Percentiles rank a stretch among this genome's conserved stretches.
These are phyloP conservation scores for Mus pahari DNA, from an alignment of 2,113 vertebrate species.

Conservation along the genomic window DNA sequence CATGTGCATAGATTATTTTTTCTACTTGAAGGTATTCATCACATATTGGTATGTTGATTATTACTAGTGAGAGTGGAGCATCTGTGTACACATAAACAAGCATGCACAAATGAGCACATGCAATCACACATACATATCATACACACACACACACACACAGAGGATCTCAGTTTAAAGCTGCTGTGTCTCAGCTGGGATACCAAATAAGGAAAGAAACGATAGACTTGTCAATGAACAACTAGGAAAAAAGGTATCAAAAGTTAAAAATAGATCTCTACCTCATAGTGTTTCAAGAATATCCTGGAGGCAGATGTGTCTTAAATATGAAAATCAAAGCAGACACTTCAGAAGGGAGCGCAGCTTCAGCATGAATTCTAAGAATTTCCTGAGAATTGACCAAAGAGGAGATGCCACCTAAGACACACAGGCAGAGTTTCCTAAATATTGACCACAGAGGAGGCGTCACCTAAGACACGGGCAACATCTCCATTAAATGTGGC, in stretches of 20 bases:
- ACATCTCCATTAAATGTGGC: not conserved
- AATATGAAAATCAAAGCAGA: conserved; percentile 45
- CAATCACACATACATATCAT: not conserved
- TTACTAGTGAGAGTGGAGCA: not conserved
- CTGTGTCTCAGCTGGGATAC: not conserved
- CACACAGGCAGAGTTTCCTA: too few relatives aligned
- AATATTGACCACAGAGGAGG: too few relatives aligned
- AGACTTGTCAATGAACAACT: conserved; percentile 13
- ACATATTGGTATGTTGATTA: not conserved
- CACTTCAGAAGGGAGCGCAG: not conserved
- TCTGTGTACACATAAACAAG: not conserved
- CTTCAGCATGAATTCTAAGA: not conserved
- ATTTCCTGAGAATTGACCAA: not conserved
- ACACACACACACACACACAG: fast-evolving
- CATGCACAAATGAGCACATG: not conserved
- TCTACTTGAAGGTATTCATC: not conserved
- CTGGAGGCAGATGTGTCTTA: not conserved
- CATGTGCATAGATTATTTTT: not conserved
- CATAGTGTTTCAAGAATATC: conserved; percentile 12
- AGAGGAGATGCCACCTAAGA: not conserved
- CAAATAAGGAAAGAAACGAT: conserved; percentile 22
- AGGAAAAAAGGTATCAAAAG: conserved; percentile 12
- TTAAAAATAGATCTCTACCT: conserved; percentile 17
- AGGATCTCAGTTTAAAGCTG: not conserved
- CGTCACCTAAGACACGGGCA: too few relatives aligned